Conservation (phyloP, 2,797 vertebrate species). For the Ctenopoma multispine region DNA sequence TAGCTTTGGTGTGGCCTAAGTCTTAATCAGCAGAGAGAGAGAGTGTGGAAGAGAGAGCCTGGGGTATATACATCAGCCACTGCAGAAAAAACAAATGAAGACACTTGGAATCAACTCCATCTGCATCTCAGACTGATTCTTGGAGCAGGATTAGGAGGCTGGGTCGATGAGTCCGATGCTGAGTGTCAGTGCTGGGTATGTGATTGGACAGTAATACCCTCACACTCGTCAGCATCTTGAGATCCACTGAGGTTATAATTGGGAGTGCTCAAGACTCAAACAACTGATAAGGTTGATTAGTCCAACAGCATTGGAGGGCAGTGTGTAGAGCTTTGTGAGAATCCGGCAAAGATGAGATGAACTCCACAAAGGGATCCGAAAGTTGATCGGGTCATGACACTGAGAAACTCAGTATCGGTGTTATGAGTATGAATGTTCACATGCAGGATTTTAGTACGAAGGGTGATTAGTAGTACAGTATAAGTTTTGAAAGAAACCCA, state of each 20-base stretch:
- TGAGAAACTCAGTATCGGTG: neutral
- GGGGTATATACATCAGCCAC: slow-evolving; percentile 51
- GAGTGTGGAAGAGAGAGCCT: slow-evolving; percentile 16
- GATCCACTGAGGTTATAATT: slow-evolving; percentile 76
- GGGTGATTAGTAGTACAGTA: neutral
- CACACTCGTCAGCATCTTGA: slow-evolving; percentile 67
- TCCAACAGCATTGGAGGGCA: slow-evolving; percentile 41
- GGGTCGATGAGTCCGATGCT: slow-evolving; percentile 64
- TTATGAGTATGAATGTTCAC: neutral
- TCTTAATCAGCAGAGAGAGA: slow-evolving; percentile 72
- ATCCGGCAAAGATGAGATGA: slow-evolving; percentile 35
- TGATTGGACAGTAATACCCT: slow-evolving; percentile 77
- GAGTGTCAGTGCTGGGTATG: slow-evolving; percentile 54
- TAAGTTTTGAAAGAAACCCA: neutral
- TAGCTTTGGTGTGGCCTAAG: slow-evolving; percentile 65
- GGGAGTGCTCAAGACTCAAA: slow-evolving; percentile 68
- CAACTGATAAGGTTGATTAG: slow-evolving; percentile 78
- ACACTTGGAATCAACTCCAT: slow-evolving; percentile 75
- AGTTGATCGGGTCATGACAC: slow-evolving; percentile 28
- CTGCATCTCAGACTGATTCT: slow-evolving; percentile 69
- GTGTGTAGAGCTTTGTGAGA: slow-evolving; percentile 36
- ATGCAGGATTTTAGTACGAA: neutral
- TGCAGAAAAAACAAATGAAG: slow-evolving; percentile 71
- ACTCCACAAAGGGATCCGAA: slow-evolving; percentile 9
- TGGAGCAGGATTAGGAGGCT: slow-evolving; percentile 67